Conservation (phyloP, 2,888 invertebrate species). For the Vannuccia rotundouncinata region DNA sequence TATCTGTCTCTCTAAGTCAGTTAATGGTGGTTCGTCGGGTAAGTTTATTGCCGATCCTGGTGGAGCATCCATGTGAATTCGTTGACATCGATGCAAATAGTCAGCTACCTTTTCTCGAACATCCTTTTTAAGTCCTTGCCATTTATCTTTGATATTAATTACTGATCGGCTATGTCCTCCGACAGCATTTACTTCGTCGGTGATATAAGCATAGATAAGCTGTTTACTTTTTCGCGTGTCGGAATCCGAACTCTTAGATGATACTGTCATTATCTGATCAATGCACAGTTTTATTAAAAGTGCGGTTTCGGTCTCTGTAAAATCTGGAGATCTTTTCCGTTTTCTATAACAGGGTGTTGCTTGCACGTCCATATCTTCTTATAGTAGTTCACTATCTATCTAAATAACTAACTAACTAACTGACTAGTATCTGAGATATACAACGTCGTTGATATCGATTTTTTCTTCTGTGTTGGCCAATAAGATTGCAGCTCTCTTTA, state of each 20-base stretch:
- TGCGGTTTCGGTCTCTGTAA: not conserved
- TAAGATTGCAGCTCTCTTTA: too few species aligned
- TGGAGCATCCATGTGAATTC: not conserved
- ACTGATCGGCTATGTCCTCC: not conserved
- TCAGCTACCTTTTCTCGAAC: not conserved
- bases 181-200: not conserved
- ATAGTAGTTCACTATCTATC: too few species aligned
- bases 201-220: not conserved
- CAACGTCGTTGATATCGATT: too few species aligned
- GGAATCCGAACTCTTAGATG: not conserved
- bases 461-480: too few species aligned
- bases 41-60: not conserved
- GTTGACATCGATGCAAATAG: not conserved
- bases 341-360: too few species aligned
- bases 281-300: not conserved
- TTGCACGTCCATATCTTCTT: too few species aligned
- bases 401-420: too few species aligned
- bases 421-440: too few species aligned
- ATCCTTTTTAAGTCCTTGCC: not conserved
- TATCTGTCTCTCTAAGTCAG: not conserved
- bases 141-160: slow-evolving; percentile 1
- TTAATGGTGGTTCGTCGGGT: not conserved
- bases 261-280: not conserved
- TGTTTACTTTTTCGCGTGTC: not conserved
- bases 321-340: not conserved